Conservation (phyloP, 2,113 vertebrate genomes). For the Macquaria australasica region DNA sequence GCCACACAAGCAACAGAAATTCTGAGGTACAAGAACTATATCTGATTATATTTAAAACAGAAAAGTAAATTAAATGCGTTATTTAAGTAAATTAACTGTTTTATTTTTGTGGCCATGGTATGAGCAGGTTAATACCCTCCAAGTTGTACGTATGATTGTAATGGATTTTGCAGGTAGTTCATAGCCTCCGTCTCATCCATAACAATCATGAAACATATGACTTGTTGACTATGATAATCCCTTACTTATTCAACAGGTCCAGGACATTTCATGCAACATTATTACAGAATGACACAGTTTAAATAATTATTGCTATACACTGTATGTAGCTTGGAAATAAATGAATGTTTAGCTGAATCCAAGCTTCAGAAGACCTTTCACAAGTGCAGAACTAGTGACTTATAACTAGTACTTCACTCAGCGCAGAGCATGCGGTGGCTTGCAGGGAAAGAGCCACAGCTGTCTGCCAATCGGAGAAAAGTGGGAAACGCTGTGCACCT, state of each 20-base stretch:
- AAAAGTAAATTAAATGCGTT: too few relatives aligned
- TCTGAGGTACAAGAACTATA: too few relatives aligned
- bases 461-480: conserved; percentile 67
- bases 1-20: too few relatives aligned
- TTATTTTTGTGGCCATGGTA: neutral
- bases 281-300: neutral
- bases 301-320: too few relatives aligned
- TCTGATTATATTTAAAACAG: too few relatives aligned
- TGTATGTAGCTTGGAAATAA: neutral
- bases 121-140: neutral
- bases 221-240: neutral
- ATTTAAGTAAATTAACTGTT: neutral
- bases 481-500: conserved; percentile 57
- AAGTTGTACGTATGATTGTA: neutral
- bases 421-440: neutral
- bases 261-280: neutral
- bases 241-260: neutral
- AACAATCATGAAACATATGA: neutral
- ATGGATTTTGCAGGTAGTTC: too few relatives aligned
- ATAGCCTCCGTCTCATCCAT: neutral
- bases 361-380: neutral
- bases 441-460: conserved; percentile 23
- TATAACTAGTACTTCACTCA: neutral
- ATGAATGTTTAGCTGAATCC: neutral
- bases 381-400: neutral